Base-by-base conservation (phyloP, 92 coral and sea anemone genomes). In the Meandrina meandrites region DNA sequence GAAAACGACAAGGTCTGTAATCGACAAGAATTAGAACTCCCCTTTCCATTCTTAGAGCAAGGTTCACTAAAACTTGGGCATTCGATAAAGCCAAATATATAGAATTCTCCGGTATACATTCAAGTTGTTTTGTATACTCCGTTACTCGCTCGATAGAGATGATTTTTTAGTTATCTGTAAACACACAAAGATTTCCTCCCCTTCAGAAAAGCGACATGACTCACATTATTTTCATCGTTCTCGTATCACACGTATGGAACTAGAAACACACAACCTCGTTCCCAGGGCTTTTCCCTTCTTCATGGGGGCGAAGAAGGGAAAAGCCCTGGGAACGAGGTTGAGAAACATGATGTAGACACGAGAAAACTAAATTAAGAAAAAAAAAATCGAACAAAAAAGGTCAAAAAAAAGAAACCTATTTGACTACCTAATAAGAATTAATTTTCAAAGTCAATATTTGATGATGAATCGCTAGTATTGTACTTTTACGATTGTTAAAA, bases 401-500 rank as follows among this genome's bases (percentile, higher is more conserved):
- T 32, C 40, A 71, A 71, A 71, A 68, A 73, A 36, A 1, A 22
- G n/a, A 37, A 21, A 36, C 21, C 76, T 71, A n/a, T 70, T 79
- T 16, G 18, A 57, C 79, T 24, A 57, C 10, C 22, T 75, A 19
- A 47, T 84, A 40, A n/a, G 40, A 73, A 72, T 35, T 51, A 35
- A 9, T 50, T 54, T 60, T 22, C 74, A 76, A 79, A 13, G 72
- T 42, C 54, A 18, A 47, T 22, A 45, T 35, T 18, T 64, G 76
- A 76, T 50, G 32, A 66, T 48, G 75, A 57, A 22, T 77, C 66
- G 50, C 67, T 62, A 42, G 76, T 4, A 85, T 22, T 56, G 47
- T 47, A 40, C 81, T 47, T 37, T 47, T 42, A 18, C 62, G 76
- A n/a, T n/a, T n/a, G 64, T 62, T 75, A 76, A 54, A 84, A 84